A percentile compares a stretch with the other conserved stretches of the same genome.
These are phyloP conservation scores for Mormyrus proboscirostris DNA, from an alignment of 2,797 vertebrate genomes.

Conservation along the genomic window DNA sequence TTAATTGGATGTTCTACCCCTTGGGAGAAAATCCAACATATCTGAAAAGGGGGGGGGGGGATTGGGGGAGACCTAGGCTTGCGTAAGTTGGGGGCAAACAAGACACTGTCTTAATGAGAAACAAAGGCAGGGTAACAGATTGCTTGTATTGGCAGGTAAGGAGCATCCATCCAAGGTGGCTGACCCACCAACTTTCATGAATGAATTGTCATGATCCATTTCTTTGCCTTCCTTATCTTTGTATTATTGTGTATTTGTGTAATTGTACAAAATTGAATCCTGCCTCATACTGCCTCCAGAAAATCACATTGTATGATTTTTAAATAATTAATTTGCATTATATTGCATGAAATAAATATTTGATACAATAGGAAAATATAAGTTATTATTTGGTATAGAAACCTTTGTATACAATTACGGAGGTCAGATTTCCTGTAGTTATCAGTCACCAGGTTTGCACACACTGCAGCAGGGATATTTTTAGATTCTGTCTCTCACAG, in stretches of 20 bases:
- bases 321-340: too few relatives aligned
- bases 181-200: slow-evolving; percentile 39
- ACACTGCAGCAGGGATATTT: too few relatives aligned
- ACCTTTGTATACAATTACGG: too few relatives aligned
- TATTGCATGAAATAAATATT: too few relatives aligned
- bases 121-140: slow-evolving; percentile 52
- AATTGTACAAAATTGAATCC: slow-evolving; percentile 19
- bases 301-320: too few relatives aligned
- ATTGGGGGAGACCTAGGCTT: slow-evolving; percentile 39
- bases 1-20: slow-evolving; percentile 58
- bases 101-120: slow-evolving; percentile 31
- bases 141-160: slow-evolving; percentile 33
- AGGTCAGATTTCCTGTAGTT: too few relatives aligned
- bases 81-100: slow-evolving; percentile 52
- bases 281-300: slow-evolving; percentile 54
- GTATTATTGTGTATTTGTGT: neutral
- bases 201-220: slow-evolving; percentile 40
- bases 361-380: too few relatives aligned
- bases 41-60: slow-evolving; percentile 34
- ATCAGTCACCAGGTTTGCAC: too few relatives aligned
- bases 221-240: neutral
- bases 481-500: too few relatives aligned
- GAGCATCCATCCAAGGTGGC: slow-evolving; percentile 23
- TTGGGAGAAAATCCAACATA: slow-evolving; percentile 48
- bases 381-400: too few relatives aligned